Percentiles rank a stretch among this genome's conserved stretches.
These are phyloP conservation scores for Zoroaster sp. DNA, from an alignment of 53 echinoderm and acorn worm species.

Conservation along the genomic window DNA sequence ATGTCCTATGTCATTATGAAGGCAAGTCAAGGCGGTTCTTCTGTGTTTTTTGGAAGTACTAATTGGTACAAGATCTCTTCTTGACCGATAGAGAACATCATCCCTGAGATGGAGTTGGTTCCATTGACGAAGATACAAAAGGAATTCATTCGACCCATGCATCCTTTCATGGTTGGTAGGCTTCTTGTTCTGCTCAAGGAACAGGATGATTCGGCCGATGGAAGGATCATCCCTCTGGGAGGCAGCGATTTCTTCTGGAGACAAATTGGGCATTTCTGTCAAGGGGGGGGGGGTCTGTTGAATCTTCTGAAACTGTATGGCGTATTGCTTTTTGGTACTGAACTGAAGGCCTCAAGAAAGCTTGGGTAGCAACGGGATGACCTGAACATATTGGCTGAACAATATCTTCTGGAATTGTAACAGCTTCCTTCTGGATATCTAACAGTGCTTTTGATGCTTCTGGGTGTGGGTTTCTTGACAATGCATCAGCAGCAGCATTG, in stretches of 20 bases:
- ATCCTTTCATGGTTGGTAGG: background rate
- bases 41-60: background rate
- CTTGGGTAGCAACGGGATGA: too few relatives aligned
- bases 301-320: background rate
- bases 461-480: too few relatives aligned
- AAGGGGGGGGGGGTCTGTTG: too few relatives aligned
- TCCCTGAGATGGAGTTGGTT: background rate
- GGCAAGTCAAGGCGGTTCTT: background rate
- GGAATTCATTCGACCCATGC: background rate
- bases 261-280: too few relatives aligned
- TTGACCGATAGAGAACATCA: background rate
- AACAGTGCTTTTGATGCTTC: too few relatives aligned
- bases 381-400: too few relatives aligned
- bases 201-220: background rate
- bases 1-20: background rate
- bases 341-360: too few relatives aligned
- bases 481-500: background rate
- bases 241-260: too few relatives aligned
- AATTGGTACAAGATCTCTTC: background rate
- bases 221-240: background rate
- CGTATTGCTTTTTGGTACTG: background rate
- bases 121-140: constrained; percentile 23
- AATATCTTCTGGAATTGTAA: too few relatives aligned
- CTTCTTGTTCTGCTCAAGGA: background rate
- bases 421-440: too few relatives aligned